Base-by-base conservation (phyloP, 92 coral and sea anemone genomes). In the Ricordea florida region DNA sequence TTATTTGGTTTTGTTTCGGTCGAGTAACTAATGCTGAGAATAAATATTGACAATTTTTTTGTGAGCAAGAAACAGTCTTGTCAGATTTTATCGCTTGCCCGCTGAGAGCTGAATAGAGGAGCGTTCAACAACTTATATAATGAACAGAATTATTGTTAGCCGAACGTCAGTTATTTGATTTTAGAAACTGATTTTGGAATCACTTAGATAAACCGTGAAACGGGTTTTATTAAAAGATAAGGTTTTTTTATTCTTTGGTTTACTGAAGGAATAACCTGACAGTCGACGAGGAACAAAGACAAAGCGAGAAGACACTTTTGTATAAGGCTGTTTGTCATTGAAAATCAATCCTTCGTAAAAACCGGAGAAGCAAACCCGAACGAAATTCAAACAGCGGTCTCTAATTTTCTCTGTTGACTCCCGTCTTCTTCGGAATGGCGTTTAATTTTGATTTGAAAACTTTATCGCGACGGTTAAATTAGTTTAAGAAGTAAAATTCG, bases 91-190 rank as follows among this genome's bases (percentile, higher is more conserved):
- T 73, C 80, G 52, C 52, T 45, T 37, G 25, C 80, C 69, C 45
- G 80, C 80, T 73, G 80, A 1, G 70, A 58, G 44, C 23, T 73
- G 59, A 73, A 73, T 59, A 47, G 71, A 17, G 59, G 56, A 70
- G 40, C 77, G 53, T 27, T 40, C 64, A 53, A 70, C 50, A 28
- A 24, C 66, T 55, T 52, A 70, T 55, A 70, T 26, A 55, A 56
- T 70, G 33, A 34, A 11, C 31, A 53, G 56, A 70, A 40, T 40
- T n/a, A 70, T 35, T 70, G 77, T 53, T 63, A 40, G 31, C 65
- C 14, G n/a, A 52, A 52, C 28, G 20, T 27, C 27, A 40, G 77
- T 53, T 70, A 70, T 70, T 70, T 70, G 77, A 70, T 70, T 63
- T 70, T 57, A 14, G 30, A 17, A n/a, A 41, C 77, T 53, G 77